Evolutionary conservation across 2,888 invertebrate species (phyloP), one percentile per base, ranked within the genome.

Genomic region (Dermolepida albohirtum): DNA sequence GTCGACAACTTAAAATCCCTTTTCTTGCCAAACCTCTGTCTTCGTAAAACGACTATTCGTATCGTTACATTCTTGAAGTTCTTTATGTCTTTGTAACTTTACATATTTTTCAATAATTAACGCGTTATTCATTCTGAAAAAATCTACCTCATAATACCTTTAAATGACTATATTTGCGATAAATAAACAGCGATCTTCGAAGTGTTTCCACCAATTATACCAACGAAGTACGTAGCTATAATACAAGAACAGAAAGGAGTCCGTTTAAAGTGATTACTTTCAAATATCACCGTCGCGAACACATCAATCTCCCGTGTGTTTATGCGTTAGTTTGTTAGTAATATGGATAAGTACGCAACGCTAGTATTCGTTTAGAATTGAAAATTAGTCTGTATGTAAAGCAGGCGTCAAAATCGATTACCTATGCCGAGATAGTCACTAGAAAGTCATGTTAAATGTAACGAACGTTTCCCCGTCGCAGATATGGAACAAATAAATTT

Each of bases 361-460:
- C 27, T 43, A 16, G 34, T 51, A 64, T 43, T 16, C n/a, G 40
- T 55, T n/a, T 29, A 54, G 14, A 55, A 57, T 57, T 55, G 55
- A 66, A 57, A 57, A 49, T 66, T 66, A 66, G 55, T 66, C 57
- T 66, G 66, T 66, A 66, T 66, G 66, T 57, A 55, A 49, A 29
- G 49, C 66, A 55, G 55, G 66, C 66, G 66, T 66, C 66, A 66
- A 66, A 66, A 55, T 66, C 55, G 54, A 57, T 66, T 66, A 66
- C 66, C 57, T 66, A 66, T 66, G 66, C 66, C 55, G 57, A 34
- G 55, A 55, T 66, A 41, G 66, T 66, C 49, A 55, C 55, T 54
- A 66, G 66, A 66, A 66, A 66, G 66, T 66, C 66, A 66, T 66
- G 66, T 66, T 49, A 57, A 66, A 66, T 66, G 66, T 57, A 66